Evolutionary conservation across 30 jellyfish, hydroid and myxozoan genomes (phyloP).

Genomic region (Aurelia sp.): DNA sequence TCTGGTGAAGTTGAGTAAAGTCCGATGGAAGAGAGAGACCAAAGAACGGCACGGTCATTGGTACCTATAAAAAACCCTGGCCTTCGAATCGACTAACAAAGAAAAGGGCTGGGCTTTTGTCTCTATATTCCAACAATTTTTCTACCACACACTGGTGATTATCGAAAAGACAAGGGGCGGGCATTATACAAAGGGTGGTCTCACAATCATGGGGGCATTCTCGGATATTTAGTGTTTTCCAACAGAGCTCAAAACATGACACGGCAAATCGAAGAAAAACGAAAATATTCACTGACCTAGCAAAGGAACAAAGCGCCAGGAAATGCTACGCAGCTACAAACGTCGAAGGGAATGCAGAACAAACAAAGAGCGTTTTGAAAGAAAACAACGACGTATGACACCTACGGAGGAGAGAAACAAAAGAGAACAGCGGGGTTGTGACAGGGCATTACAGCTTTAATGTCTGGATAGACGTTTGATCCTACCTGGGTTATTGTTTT

Average conservation of each 20-base stretch:
- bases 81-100: too few relatives aligned
- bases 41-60: too few relatives aligned
- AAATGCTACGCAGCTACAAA: constrained; percentile 43
- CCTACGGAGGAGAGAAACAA: constrained; percentile 40
- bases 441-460: constrained; percentile 29
- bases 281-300: constrained; percentile 32
- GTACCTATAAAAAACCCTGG: too few relatives aligned
- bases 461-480: constrained; percentile 44
- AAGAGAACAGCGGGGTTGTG: constrained; percentile 35
- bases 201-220: constrained; percentile 1
- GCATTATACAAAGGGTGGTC: background rate
- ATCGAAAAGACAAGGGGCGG: too few relatives aligned
- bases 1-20: too few relatives aligned
- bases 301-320: background rate
- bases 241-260: background rate
- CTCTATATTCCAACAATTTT: too few relatives aligned
- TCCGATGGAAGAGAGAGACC: too few relatives aligned
- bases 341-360: constrained; percentile 14
- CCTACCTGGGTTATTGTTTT: background rate
- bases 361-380: constrained; percentile 14
- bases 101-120: too few relatives aligned
- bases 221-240: too few relatives aligned
- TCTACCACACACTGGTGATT: too few relatives aligned
- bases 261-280: background rate
- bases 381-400: constrained; percentile 2